These are phyloP conservation scores for Eurypyga helias DNA, from an alignment of 2,113 vertebrate genomes.

Conservation along the genomic window DNA sequence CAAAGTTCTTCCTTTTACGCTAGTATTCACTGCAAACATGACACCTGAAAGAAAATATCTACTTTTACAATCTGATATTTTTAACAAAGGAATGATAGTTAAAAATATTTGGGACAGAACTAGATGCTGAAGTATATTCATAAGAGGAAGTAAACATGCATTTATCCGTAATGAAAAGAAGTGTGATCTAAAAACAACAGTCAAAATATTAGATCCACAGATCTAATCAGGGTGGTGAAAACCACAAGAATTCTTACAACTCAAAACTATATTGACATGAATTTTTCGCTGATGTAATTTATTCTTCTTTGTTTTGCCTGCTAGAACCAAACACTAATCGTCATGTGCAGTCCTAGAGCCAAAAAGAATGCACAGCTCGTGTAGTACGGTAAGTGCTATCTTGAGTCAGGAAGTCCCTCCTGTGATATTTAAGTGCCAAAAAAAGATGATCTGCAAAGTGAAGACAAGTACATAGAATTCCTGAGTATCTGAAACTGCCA, in stretches of 20 bases:
- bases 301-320: neutral
- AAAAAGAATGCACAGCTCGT: slow-evolving; percentile 13
- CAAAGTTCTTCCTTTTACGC: neutral
- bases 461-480: slow-evolving; percentile 52
- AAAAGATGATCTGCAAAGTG: slow-evolving; percentile 60
- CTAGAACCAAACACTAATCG: neutral
- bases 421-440: slow-evolving; percentile 52
- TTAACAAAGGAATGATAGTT: neutral
- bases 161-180: neutral
- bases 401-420: slow-evolving; percentile 44
- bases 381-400: slow-evolving; percentile 16
- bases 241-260: neutral
- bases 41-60: neutral
- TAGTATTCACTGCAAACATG: neutral
- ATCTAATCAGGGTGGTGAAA: neutral
- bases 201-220: neutral
- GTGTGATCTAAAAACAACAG: neutral
- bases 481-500: slow-evolving; percentile 57
- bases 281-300: neutral
- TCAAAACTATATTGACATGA: neutral
- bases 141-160: neutral
- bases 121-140: neutral
- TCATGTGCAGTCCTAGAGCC: neutral
- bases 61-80: neutral
- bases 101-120: neutral